Base-by-base conservation (phyloP, 2,113 vertebrate species). In the Callopanchax toddi region DNA sequence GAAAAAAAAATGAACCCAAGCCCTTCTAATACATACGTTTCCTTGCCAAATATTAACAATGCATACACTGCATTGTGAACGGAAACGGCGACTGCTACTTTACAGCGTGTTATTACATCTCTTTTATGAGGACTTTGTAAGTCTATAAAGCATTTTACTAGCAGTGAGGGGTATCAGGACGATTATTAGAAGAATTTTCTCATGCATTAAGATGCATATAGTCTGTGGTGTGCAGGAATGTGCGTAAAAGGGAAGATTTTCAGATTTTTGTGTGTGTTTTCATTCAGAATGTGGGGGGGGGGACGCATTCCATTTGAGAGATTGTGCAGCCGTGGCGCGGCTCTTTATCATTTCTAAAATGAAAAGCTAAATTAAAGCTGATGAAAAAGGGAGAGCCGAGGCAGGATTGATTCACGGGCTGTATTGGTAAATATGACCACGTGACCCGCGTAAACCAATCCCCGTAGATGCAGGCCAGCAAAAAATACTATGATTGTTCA, bases 351-450 rank as follows among this genome's bases (percentile, higher is more conserved):
- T 81, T 81, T 72, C 37, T 70, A 60, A 79, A 84, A 87, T 75
- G 60, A 84, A 85, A 90, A 79, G 59, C 71, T 77, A 78, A 87
- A 87, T 87, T 83, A 89, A 86, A 86, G 49, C 62, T 64, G 84
- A 82, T 63, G 53, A 52, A 43, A 36, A 54, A n/a, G 60, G 59
- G 52, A 39, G 72, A 50, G 74, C 81, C 80, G 86, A 86, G 78
- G 94, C 94, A 93, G 94, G 95, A 96, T 95, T 97, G 96, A 98
- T 99, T 98, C 97, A 99, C 95, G 96, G 92, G 72, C 87, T 92
- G 95, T 97, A 97, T 99, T 98, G 95, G 96, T 99, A 99, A 98
- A 99, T 99, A 99, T 94, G 95, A 95, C 95, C 97, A 99, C 97
- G 97, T 99, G 97, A 96, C 93, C 93, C 88, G 91, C 91, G 92